These are phyloP conservation scores for Coregonus ussuriensis DNA, from an alignment of 2,797 vertebrate genomes.

Conservation along the genomic window DNA sequence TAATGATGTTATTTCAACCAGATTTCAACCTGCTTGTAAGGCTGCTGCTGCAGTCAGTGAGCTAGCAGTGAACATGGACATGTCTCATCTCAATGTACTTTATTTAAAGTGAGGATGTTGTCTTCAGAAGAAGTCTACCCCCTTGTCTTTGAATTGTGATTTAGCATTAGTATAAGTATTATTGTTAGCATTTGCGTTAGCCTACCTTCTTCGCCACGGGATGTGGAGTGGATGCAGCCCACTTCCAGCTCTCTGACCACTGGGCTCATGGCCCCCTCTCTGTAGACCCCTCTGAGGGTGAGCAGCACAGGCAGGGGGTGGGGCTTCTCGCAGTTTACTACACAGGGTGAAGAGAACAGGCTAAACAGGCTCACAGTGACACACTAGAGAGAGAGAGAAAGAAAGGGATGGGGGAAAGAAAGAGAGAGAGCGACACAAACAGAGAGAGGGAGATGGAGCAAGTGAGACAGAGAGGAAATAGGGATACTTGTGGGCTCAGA, in stretches of 20 bases:
- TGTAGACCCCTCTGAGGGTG: constrained; percentile 70
- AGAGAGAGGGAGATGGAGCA: not conserved
- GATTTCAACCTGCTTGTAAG: too few species aligned
- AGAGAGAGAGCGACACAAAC: too few species aligned
- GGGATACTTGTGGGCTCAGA: constrained; percentile 66
- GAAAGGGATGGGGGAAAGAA: not conserved
- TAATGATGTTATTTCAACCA: too few species aligned
- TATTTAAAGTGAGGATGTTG: not conserved
- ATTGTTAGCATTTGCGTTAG: not conserved
- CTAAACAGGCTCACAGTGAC: not conserved
- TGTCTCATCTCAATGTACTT: too few species aligned
- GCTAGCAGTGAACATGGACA: too few species aligned
- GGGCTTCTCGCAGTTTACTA: constrained; percentile 38
- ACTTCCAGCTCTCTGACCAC: constrained; percentile 81
- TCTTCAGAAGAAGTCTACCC: not conserved
- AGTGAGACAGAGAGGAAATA: not conserved
- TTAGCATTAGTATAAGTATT: not conserved
- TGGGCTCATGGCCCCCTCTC: constrained; percentile 53
- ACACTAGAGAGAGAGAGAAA: not conserved
- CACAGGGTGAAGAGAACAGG: not conserved
- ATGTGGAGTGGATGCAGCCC: constrained; percentile 78
- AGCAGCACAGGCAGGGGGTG: constrained; percentile 76
- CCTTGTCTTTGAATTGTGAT: too few species aligned
- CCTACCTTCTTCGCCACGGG: constrained; percentile 85
- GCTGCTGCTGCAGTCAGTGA: too few species aligned